Conservation (phyloP, 1,140 invertebrate species). For the Macrobrachium nipponense region DNA sequence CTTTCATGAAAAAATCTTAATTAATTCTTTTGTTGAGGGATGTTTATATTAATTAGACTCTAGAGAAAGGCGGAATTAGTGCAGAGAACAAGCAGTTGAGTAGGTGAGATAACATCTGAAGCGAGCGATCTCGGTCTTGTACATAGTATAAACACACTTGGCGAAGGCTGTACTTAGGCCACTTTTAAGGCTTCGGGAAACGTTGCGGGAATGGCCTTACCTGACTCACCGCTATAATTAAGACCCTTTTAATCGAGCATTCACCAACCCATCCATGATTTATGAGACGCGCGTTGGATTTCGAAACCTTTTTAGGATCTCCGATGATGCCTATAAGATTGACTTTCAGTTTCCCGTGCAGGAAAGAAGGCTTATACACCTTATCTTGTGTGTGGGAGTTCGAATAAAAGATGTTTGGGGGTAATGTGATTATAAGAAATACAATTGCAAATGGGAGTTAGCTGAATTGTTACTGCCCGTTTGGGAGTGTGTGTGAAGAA, state of each 20-base stretch:
- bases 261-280: background rate
- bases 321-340: too few relatives aligned
- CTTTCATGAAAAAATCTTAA: too few relatives aligned
- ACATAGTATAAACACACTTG: constrained; percentile 38
- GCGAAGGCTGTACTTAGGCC: constrained; percentile 27
- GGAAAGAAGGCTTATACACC: background rate
- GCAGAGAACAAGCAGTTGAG: constrained; percentile 2
- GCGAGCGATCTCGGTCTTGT: constrained; percentile 18
- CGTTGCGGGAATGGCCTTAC: constrained; percentile 11
- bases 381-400: background rate
- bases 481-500: constrained; percentile 36
- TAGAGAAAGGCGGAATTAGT: background rate
- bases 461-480: constrained; percentile 34
- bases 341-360: too few relatives aligned
- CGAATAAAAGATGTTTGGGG: background rate
- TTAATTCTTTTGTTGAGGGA: background rate
- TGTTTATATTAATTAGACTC: constrained; percentile 21
- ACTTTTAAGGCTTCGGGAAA: constrained; percentile 33
- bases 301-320: too few relatives aligned
- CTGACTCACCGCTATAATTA: constrained; percentile 10
- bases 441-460: constrained; percentile 36
- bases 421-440: constrained; percentile 15
- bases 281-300: background rate
- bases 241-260: constrained; percentile 29
- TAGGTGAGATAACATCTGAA: constrained; percentile 32